phyloP scores from a whole-genome alignment of 2,888 invertebrate species.

The Seira ritae region DNA sequence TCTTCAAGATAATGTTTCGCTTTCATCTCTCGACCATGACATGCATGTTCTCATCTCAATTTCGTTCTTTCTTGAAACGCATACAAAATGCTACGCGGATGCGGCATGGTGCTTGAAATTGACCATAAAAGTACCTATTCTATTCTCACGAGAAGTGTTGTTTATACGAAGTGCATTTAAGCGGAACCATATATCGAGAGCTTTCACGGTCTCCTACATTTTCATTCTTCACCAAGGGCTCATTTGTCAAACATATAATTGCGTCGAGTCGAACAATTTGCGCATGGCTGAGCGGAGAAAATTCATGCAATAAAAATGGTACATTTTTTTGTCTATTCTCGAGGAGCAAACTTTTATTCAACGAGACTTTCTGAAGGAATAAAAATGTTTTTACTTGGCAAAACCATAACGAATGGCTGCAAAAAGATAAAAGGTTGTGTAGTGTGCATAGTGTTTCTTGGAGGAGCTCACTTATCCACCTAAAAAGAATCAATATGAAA shows the following conservation, averaged over 20 bases:
- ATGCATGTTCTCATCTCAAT: slow-evolving; percentile 36
- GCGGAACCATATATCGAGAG: neutral
- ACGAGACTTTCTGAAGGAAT: neutral
- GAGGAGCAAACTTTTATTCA: neutral
- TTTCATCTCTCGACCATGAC: neutral
- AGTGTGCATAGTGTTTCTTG: too few species aligned
- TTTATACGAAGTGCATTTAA: neutral
- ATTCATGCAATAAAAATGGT: neutral
- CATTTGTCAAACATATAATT: slow-evolving; percentile 9
- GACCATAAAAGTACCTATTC: neutral
- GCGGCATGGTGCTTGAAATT: neutral
- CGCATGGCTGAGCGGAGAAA: neutral
- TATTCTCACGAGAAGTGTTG: neutral
- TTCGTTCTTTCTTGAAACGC: neutral
- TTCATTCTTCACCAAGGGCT: neutral
- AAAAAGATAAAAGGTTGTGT: too few species aligned
- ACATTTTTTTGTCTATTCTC: neutral
- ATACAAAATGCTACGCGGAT: too few species aligned
- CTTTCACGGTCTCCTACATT: neutral
- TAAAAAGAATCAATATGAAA: too few species aligned
- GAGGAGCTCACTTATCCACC: too few species aligned
- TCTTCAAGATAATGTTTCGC: neutral
- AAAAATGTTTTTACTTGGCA: neutral
- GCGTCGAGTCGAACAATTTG: neutral
- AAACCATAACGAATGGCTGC: neutral